Base-by-base conservation (phyloP, 1,140 invertebrate species). In the Pentalonia nigronervosa region DNA sequence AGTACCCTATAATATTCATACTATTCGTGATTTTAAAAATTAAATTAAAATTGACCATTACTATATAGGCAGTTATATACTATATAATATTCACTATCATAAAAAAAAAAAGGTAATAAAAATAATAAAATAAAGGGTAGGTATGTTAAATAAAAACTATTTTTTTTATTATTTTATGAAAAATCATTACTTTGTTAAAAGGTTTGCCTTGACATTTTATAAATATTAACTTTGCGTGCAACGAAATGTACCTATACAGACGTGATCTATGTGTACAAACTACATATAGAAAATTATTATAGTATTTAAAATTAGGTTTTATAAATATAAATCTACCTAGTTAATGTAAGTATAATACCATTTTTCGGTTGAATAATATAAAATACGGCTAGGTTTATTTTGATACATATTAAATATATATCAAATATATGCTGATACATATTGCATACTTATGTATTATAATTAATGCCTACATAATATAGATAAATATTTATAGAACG, bases 141-240 rank as follows among this genome's bases (percentile, higher is more conserved):
- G 14, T n/a, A n/a, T 17, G 60, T 76, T 34, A 34, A 53, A 11
- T 60, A 76, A 67, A 67, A 67, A 67, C 30, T 76, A 67, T 76
- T n/a, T 67, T 67, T 60, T 60, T 67, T 67, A n/a, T 83, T 23
- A 41, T 83, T 83, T 34, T 83, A 23, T 23, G 36, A 83, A 83
- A 81, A 83, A 83, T 41, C 81, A 36, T 41, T 83, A 83, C 36
- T 36, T 83, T 41, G n/a, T 83, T 83, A 83, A 83, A 83, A 83
- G 34, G n/a, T 41, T 83, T 83, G 7, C 36, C 36, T 83, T 83
- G 81, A 83, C 81, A 83, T 83, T 34, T 83, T 23, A 83, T 36
- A 81, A 83, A 83, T 83, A 83, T 83, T 83, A 34, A 83, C 81
- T 83, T 83, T 83, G 81, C 81, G 81, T 83, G 81, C 81, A 83